phyloP scores from a whole-genome alignment of 2,113 vertebrate species.

The Aegithalos caudatus region DNA sequence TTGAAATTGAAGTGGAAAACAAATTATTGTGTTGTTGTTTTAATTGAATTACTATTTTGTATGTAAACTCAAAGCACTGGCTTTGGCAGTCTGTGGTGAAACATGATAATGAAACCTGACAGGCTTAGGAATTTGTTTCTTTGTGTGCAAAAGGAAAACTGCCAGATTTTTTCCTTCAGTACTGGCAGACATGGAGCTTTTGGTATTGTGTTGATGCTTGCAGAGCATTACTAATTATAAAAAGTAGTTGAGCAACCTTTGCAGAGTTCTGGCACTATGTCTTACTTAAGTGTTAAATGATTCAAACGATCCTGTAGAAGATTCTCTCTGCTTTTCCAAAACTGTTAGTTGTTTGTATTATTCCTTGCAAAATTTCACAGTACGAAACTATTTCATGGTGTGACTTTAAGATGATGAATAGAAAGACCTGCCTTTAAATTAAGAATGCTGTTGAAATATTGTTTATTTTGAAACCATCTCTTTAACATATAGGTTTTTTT shows the following conservation, averaged over 20 bases:
- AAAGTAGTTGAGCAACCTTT: neutral
- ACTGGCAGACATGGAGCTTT: neutral
- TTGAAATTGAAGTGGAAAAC: slow-evolving; percentile 4
- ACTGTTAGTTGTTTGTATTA: neutral
- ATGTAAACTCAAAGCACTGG: neutral
- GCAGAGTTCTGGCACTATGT: neutral
- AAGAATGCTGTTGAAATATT: neutral
- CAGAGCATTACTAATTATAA: slow-evolving; percentile 49
- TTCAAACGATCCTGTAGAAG: neutral
- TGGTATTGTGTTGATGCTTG: slow-evolving; percentile 1
- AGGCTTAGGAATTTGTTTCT: neutral
- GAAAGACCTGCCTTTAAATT: neutral
- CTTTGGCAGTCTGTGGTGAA: neutral
- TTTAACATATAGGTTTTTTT: neutral
- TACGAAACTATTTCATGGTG: neutral
- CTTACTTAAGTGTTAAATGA: neutral
- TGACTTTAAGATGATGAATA: neutral
- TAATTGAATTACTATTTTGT: slow-evolving; percentile 1
- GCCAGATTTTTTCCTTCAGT: neutral
- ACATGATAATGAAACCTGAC: neutral
- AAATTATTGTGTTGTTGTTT: neutral
- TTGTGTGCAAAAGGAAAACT: neutral
- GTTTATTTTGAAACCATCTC: neutral
- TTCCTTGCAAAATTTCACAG: neutral
- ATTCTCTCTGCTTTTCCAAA: neutral